These are phyloP conservation scores for Craseonycteris thonglongyai DNA, from an alignment of 2,113 vertebrate genomes.

Conservation along the genomic window DNA sequence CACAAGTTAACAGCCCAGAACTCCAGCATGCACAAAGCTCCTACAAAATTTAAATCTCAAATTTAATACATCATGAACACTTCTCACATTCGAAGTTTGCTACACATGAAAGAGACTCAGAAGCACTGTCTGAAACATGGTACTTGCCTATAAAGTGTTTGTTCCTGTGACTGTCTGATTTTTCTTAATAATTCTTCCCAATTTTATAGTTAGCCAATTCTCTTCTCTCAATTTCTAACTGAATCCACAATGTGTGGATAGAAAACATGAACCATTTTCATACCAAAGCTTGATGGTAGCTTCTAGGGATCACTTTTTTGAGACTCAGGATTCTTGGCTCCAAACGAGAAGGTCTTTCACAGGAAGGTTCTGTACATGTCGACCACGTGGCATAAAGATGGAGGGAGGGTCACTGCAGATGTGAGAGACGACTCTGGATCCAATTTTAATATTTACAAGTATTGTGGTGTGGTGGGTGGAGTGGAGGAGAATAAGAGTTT, in stretches of 20 bases:
- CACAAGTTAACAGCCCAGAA: not conserved
- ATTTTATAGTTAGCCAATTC: not conserved
- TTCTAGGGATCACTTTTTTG: not conserved
- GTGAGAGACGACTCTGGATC: not conserved
- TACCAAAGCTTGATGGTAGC: not conserved
- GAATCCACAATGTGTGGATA: not conserved
- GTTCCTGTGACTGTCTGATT: not conserved
- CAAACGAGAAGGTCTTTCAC: no score
- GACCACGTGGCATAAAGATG: not conserved
- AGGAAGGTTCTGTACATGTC: not conserved
- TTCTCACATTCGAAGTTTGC: not conserved
- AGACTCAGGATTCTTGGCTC: not conserved
- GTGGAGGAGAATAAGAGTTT: not conserved
- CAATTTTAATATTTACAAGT: not conserved
- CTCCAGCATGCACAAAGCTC: not conserved
- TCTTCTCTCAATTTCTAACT: not conserved
- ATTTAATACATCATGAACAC: not conserved
- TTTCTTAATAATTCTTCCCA: not conserved
- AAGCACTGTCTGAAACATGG: not conserved
- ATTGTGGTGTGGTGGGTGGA: accelerated
- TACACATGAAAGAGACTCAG: not conserved
- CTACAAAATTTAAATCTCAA: not conserved
- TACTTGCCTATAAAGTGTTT: not conserved
- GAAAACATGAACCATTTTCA: not conserved
- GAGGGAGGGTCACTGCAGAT: no score